Evolutionary conservation across 1,140 invertebrate genomes (phyloP).

Genomic region (Drosophila pseudoobscura): DNA sequence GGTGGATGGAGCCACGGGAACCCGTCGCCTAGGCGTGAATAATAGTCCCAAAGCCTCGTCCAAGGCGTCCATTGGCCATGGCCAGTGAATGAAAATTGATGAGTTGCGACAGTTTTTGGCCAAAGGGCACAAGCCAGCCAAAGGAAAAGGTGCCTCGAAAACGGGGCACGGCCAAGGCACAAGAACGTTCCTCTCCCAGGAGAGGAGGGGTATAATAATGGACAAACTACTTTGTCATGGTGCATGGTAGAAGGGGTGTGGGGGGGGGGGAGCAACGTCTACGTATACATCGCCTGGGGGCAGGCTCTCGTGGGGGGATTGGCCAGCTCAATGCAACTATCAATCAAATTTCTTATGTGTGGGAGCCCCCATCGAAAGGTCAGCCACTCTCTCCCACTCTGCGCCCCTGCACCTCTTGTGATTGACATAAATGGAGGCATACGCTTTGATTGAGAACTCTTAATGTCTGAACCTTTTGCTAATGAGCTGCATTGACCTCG

Average conservation of each 20-base stretch:
- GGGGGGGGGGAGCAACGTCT: too few species aligned
- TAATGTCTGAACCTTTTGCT: conserved; percentile 45
- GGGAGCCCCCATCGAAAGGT: conserved; percentile 41
- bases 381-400: background rate
- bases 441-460: conserved; percentile 35
- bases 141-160: conserved; percentile 9
- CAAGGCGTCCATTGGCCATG: conserved; percentile 35
- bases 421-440: conserved; percentile 50
- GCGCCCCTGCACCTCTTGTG: background rate
- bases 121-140: conserved; percentile 68
- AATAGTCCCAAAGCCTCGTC: conserved; percentile 47
- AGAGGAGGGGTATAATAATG: conserved; percentile 5
- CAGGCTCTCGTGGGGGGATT: conserved; percentile 39
- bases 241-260: too few species aligned
- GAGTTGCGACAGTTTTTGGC: conserved; percentile 82
- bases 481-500: conserved; percentile 55
- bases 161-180: too few species aligned
- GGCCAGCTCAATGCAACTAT: conserved; percentile 71
- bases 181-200: background rate
- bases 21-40: conserved; percentile 70
- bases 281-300: too few species aligned
- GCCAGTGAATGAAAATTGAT: conserved; percentile 77
- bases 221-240: conserved; percentile 71
- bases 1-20: conserved; percentile 2
- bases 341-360: conserved; percentile 61